These are phyloP conservation scores for Isoperla grammatica DNA, from an alignment of 2,888 invertebrate species.

Conservation along the genomic window DNA sequence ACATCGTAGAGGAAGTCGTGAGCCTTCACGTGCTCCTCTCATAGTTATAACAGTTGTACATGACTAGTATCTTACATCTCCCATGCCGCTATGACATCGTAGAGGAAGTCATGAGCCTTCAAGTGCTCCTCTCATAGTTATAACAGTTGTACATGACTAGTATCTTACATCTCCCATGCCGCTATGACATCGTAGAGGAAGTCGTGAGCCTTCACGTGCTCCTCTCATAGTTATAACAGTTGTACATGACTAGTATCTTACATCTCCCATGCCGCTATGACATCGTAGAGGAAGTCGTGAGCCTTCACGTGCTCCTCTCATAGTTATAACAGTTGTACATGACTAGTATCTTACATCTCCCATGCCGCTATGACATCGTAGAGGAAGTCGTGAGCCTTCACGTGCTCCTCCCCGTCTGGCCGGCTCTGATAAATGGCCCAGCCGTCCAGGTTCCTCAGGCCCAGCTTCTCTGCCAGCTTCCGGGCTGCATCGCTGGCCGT, in stretches of 20 bases:
- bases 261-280: slow-evolving; percentile 93
- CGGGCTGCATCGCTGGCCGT: slow-evolving; percentile 87
- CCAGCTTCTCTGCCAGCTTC: slow-evolving; percentile 82
- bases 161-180: slow-evolving; percentile 88
- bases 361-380: slow-evolving; percentile 93
- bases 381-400: slow-evolving; percentile 83
- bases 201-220: slow-evolving; percentile 85
- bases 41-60: too few relatives aligned
- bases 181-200: slow-evolving; percentile 92
- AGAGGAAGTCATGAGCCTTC: slow-evolving; percentile 83
- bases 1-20: slow-evolving; percentile 92
- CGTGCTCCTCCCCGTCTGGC: slow-evolving; percentile 82
- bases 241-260: too few relatives aligned
- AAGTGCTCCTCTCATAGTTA: slow-evolving; percentile 91
- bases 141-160: too few relatives aligned
- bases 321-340: too few relatives aligned
- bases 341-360: slow-evolving; percentile 62
- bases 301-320: slow-evolving; percentile 87
- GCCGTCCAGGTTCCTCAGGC: slow-evolving; percentile 76
- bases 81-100: slow-evolving; percentile 93
- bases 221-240: too few relatives aligned
- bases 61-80: slow-evolving; percentile 84
- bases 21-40: slow-evolving; percentile 84
- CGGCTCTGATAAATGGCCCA: slow-evolving; percentile 94
- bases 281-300: slow-evolving; percentile 88